Evolutionary conservation across 2,888 invertebrate genomes (phyloP), one percentile per base, ranked within the genome.

Genomic region (Dasypolia templi): DNA sequence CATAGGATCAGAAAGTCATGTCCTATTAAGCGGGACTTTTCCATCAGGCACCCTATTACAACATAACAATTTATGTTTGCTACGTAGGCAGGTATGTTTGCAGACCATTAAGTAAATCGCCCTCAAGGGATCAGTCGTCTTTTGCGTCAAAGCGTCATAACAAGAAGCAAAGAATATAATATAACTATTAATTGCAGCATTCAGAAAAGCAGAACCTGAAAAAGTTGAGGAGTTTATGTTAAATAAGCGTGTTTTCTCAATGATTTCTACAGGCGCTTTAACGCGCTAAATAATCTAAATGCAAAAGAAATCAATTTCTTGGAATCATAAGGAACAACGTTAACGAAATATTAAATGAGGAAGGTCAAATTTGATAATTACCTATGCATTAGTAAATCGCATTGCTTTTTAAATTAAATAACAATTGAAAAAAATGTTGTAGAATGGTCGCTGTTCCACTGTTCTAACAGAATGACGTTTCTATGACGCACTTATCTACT

Each of bases 71-170:
- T 29, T 44, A 75, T 55, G 49, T 76, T 76, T 61, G 56, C n/a
- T 68, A 14, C 26, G 26, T n/a, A n/a, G n/a, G n/a, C n/a, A n/a
- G n/a, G n/a, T 67, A 32, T 75, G 63, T 84, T 77, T 79, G 73
- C 76, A 87, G 81, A 83, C 85, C 81, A 85, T 88, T 83, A 82
- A 70, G 72, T 62, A 81, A 86, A 88, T 82, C 75, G 69, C 56
- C 62, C 88, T 68, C 85, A 26, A 69, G 89, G 86, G 88, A 88
- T 65, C 56, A 72, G 76, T 72, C 68, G 81, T 85, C 74, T 82
- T 85, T 79, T 76, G 65, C 74, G 76, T 72, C 65, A 63, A 68
- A 35, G 55, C 26, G 9, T n/a, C 17, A 32, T 59, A 61, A 22
- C 42, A n/a, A 35, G n/a, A 35, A 66, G 39, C 72, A 75, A 81